phyloP scores from a whole-genome alignment of 2,113 vertebrate species.

The Crypturellus undulatus region DNA sequence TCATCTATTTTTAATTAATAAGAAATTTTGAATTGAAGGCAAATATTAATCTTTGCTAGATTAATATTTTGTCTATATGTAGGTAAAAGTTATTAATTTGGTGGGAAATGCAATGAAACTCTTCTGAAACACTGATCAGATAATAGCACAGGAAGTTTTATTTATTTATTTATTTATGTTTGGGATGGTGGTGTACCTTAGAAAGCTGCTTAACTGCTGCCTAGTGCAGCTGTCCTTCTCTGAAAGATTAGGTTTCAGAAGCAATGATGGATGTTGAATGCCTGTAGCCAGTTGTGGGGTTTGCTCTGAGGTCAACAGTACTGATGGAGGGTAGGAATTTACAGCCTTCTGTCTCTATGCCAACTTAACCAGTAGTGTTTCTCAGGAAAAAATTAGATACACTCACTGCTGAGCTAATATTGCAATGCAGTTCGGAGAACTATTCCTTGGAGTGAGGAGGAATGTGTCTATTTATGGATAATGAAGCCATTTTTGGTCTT shows the following conservation, averaged over 20 bases:
- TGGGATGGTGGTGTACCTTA: constrained; percentile 67
- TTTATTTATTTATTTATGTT: constrained; percentile 20
- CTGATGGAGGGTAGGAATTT: constrained; percentile 83
- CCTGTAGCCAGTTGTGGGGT: constrained; percentile 90
- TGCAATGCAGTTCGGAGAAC: constrained; percentile 24
- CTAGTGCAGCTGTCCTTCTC: constrained; percentile 87
- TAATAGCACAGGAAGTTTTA: constrained; percentile 33
- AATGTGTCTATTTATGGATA: background rate
- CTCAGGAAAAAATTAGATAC: constrained; percentile 20
- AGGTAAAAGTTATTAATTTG: background rate
- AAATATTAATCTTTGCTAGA: background rate
- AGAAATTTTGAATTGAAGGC: background rate
- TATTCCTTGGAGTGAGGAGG: background rate
- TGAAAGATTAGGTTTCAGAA: constrained; percentile 89
- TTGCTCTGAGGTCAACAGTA: constrained; percentile 80
- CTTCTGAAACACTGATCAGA: constrained; percentile 49
- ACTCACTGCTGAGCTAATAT: constrained; percentile 17
- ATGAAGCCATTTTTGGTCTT: background rate
- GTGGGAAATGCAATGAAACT: background rate
- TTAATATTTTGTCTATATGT: background rate
- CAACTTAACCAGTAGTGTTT: constrained; percentile 49
- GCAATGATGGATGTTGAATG: constrained; percentile 88
- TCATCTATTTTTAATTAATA: background rate
- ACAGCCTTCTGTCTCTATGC: constrained; percentile 69
- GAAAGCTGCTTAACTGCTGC: constrained; percentile 79